These are phyloP conservation scores for Nomada fucata DNA, from an alignment of 2,888 invertebrate genomes.

Conservation along the genomic window DNA sequence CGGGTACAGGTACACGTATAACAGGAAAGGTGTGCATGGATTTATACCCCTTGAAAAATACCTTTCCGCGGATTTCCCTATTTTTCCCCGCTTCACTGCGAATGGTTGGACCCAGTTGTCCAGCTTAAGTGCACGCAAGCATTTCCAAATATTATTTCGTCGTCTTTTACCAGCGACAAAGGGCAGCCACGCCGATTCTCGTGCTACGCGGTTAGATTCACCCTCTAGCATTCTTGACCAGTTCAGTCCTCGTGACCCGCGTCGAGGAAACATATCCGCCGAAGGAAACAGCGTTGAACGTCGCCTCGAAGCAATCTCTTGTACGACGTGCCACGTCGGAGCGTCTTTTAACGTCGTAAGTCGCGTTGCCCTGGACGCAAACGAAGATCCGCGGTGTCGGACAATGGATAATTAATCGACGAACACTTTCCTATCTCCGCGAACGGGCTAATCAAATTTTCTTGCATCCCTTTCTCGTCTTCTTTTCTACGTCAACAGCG, in stretches of 20 bases:
- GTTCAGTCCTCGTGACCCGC: neutral
- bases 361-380: neutral
- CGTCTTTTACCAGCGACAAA: too few relatives aligned
- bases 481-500: neutral
- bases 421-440: neutral
- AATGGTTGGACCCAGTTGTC: too few relatives aligned
- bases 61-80: too few relatives aligned
- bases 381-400: too few relatives aligned
- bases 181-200: neutral
- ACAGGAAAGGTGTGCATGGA: too few relatives aligned
- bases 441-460: neutral
- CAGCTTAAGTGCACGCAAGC: too few relatives aligned
- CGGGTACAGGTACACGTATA: too few relatives aligned
- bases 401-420: constrained; percentile 29
- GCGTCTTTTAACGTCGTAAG: constrained; percentile 14
- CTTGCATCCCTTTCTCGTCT: neutral
- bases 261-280: too few relatives aligned
- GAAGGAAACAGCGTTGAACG: neutral
- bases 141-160: too few relatives aligned
- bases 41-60: too few relatives aligned
- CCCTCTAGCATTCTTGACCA: neutral
- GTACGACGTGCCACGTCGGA: neutral
- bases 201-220: neutral
- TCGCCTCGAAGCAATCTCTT: neutral
- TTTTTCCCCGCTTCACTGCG: too few relatives aligned